Evolutionary conservation across 2,888 invertebrate species (phyloP).

Genomic region (Caenorhabditis afra): DNA sequence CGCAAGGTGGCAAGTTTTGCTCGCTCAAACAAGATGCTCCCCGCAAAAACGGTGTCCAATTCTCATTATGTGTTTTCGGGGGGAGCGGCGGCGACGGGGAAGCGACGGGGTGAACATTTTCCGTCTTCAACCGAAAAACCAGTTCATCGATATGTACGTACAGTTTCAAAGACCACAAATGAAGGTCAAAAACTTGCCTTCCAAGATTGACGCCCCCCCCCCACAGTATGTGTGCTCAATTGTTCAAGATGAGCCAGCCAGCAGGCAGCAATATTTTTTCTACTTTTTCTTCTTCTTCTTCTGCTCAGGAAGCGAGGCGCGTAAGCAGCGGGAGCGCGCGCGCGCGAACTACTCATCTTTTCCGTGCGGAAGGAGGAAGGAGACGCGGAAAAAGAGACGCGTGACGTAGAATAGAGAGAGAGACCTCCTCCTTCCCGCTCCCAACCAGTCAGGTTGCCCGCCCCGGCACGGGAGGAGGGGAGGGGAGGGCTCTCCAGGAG

Average conservation of each 20-base stretch:
- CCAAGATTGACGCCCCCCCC: background rate
- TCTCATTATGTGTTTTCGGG: too few species aligned
- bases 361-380: constrained; percentile 19
- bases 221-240: background rate
- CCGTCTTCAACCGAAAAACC: too few species aligned
- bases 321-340: background rate
- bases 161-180: background rate
- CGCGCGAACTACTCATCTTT: constrained; percentile 28
- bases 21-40: too few species aligned
- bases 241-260: background rate
- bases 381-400: too few species aligned
- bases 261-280: constrained; percentile 21
- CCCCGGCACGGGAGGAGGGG: too few species aligned
- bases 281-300: too few species aligned
- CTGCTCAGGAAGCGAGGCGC: too few species aligned
- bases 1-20: background rate
- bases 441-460: constrained; percentile 37
- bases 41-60: too few species aligned
- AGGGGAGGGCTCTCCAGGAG: constrained; percentile 1
- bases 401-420: background rate
- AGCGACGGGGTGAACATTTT: too few species aligned
- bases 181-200: background rate
- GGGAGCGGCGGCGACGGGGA: too few species aligned
- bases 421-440: background rate
- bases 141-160: background rate